A percentile compares a stretch with the other conserved stretches of the same genome.
Evolutionary conservation across 2,888 invertebrate genomes (phyloP).

Genomic region (Drosophila multiciliata): DNA sequence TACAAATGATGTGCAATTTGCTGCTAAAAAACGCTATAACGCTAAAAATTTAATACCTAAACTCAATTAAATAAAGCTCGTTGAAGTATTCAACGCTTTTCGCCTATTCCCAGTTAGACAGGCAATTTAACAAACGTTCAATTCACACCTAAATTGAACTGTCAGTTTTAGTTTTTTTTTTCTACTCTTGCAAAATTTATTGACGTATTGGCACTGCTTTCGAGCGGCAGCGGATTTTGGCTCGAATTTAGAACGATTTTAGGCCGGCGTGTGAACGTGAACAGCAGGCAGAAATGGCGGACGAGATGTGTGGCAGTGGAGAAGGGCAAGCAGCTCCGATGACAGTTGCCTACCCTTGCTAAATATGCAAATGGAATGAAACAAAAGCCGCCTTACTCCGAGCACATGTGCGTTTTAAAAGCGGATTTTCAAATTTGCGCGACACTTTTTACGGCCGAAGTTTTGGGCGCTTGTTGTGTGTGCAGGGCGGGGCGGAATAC

Average conservation of each 20-base stretch:
- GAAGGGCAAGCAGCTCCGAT: slow-evolving; percentile 4
- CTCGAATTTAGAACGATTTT: slow-evolving; percentile 45
- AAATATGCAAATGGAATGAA: slow-evolving; percentile 72
- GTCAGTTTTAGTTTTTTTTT: slow-evolving; percentile 54
- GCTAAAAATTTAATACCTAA: background rate
- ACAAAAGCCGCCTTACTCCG: slow-evolving; percentile 47
- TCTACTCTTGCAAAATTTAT: slow-evolving; percentile 56
- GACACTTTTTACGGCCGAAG: slow-evolving; percentile 34
- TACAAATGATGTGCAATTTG: background rate
- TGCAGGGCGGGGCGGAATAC: background rate
- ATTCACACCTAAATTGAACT: slow-evolving; percentile 68
- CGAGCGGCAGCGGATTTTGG: slow-evolving; percentile 29
- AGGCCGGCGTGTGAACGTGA: slow-evolving; percentile 59
- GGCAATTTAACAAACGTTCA: slow-evolving; percentile 46
- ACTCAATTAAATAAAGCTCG: slow-evolving; percentile 18
- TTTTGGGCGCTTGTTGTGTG: background rate
- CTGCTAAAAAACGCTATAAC: background rate
- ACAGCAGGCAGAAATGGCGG: slow-evolving; percentile 44
- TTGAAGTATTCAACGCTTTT: slow-evolving; percentile 42
- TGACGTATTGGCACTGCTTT: slow-evolving; percentile 67
- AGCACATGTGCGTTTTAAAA: slow-evolving; percentile 64
- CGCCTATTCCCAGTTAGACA: slow-evolving; percentile 28
- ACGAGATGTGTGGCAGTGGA: background rate
- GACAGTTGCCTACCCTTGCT: slow-evolving; percentile 29
- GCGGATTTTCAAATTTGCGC: slow-evolving; percentile 69